Evolutionary conservation across 1,140 invertebrate genomes (phyloP), one percentile per base, ranked within the genome.

Genomic region (Danaus plexippus): DNA sequence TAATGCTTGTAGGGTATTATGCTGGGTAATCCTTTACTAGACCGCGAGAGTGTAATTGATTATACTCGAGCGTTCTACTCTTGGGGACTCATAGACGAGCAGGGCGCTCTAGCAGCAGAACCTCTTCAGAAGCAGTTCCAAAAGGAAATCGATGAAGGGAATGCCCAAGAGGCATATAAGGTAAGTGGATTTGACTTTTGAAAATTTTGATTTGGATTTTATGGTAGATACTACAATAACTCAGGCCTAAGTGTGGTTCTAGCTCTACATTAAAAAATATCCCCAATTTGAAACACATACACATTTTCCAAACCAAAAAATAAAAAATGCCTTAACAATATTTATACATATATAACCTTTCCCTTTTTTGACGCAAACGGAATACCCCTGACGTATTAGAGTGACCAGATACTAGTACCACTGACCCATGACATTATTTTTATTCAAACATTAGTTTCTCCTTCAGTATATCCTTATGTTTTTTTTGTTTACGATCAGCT

Each of bases 21-120:
- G 9, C 90, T 93, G 65, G 92, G 92, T 1, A 91, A 92, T 72
- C 92, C 91, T 1, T 79, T 92, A 1, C 85, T 87, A 63, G 91
- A 92, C 69, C 91, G 91, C 0, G 80, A 86, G 4, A 86, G 86
- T 48, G 88, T 90, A 87, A 73, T 88, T 5, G 80, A 90, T 49
- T 91, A 90, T 71, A 89, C 88, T 2, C 75, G 88, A 7, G 89
- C 89, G 59, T 88, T 92, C 57, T 92, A 90, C 71, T 86, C 89
- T 42, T 84, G 91, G 69, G 92, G 92, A 1, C 69, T 92, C 9
- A 70, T 93, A 0, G 92, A 81, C 45, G 48, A 49, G 2, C 75
- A 81, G 49, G 78, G 75, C 1, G 57, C 64, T 0, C 41, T 65
- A 0, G 73, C 69, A 0, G 67, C 65, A 5, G 64, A 61, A 22